These are phyloP conservation scores for Calypte anna DNA, from an alignment of 2,113 vertebrate species.

Conservation along the genomic window DNA sequence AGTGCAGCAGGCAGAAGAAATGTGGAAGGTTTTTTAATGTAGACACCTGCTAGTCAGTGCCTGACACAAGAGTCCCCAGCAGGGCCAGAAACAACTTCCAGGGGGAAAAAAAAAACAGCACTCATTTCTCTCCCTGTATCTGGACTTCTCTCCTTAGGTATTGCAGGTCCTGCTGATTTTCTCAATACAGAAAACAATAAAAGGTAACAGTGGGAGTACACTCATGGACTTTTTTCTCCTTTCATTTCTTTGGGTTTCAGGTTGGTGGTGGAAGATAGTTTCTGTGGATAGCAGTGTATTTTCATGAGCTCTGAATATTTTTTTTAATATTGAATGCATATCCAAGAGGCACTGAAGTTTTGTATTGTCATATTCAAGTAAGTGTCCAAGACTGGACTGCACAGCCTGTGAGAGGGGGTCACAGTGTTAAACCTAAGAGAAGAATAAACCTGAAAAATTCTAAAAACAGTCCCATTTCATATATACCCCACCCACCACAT, in stretches of 20 bases:
- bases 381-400: not conserved
- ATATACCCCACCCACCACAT: not conserved
- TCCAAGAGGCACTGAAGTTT: not conserved
- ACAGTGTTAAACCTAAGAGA: not conserved
- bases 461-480: not conserved
- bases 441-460: not conserved
- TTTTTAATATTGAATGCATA: not conserved
- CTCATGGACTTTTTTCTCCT: accelerated
- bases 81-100: not conserved
- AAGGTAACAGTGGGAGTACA: not conserved
- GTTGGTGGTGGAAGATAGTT: not conserved
- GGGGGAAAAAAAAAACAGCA: not conserved
- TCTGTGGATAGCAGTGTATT: not conserved
- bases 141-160: not conserved
- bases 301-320: not conserved
- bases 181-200: not conserved
- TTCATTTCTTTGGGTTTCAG: not conserved
- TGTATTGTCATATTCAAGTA: not conserved
- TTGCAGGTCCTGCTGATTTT: not conserved
- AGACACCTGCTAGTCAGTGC: not conserved
- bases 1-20: not conserved
- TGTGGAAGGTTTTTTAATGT: not conserved
- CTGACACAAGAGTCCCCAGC: not conserved
- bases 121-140: not conserved
- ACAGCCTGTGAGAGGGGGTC: not conserved